Evolutionary conservation across 2,113 vertebrate species (phyloP), one percentile per base, ranked within the genome.

Genomic region (Riparia riparia): DNA sequence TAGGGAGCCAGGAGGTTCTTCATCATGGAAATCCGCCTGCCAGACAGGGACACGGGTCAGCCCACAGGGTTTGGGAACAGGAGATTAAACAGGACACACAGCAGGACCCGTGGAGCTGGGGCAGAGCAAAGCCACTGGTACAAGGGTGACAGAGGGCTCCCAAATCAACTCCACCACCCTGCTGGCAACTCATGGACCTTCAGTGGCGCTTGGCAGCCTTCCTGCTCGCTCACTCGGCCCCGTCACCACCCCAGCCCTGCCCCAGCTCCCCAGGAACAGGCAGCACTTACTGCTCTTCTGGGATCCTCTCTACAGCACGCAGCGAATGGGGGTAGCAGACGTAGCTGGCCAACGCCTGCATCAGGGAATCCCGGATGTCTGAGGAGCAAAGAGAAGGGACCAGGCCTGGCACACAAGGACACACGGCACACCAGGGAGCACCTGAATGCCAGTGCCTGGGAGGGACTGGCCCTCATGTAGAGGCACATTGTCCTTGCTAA

Each of bases 281-380:
- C 11, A 64, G 42, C 54, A 99, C 99, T 99, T 97, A 99, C 99
- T 99, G 99, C 54, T 99, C 99, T 96, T 99, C 99, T 10, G 99
- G 98, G 96, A 99, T 99, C 95, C 99, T 98, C 98, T 99, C 99
- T 56, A 99, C 99, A 0, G 99, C 99, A 94, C 98, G 98, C 86
- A 99, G 98, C 7, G 99, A 99, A 97, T 99, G 99, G 50, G 99
- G 99, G 97, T 99, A 99, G 96, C 99, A 99, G 86, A 99, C 99
- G 0, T 99, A 99, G 98, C 99, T 99, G 97, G 99, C 99, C 86
- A 99, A 96, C 0, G 99, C 99, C 97, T 99, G 99, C 99, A 99
- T 99, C 97, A 99, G 97, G 7, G 99, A 99, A 97, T 99, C 99
- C 91, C 99, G 99, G 97, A 99, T 99, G 95, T 99, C 99, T 99